Base-by-base conservation (phyloP, 2,888 invertebrate species). In the Eupithecia inturbata region DNA sequence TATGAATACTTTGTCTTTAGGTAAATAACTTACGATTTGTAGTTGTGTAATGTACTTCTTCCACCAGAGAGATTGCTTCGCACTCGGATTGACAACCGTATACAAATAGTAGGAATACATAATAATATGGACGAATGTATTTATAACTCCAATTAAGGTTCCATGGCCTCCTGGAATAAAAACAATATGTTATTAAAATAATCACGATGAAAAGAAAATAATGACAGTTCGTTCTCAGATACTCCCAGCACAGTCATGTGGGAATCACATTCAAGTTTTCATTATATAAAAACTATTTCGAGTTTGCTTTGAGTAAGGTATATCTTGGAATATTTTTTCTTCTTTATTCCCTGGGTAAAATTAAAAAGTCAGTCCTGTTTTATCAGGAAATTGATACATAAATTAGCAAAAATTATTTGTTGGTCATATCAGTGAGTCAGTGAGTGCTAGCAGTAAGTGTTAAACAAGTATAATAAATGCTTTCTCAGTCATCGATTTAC, bases 91-190 rank as follows among this genome's bases (percentile, higher is more conserved):
- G 73, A 96, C 91, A 0, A 97, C 97, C 0, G 97, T 95, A 77
- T 97, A 84, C 16, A 97, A 95, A 86, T 98, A 98, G 87, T 98
- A 97, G 0, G 94, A 92, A 85, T 98, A 98, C 98, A 98, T 98
- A 36, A 97, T 87, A 0, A 95, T 86, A 84, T 98, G 98, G 0
- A 98, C 97, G 75, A 97, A 95, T 0, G 95, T 93, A 85, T 98
- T 98, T 31, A 97, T 85, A 0, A 96, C 85, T 0, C 97, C 97
- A 33, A 97, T 90, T 75, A 95, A 91, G 9, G 95, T 92, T 0
- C 95, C 95, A 82, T 97, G 96, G 0, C 97, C 97, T 84, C 97
- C 97, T 88, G 95, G 9, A 57, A 57, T 57, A 57, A 26, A 14
- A 57, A 57, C 22, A 26, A 22, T 22, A 57, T 26, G 22, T 57